These are phyloP conservation scores for Eupeodes corollae DNA, from an alignment of 1,140 invertebrate genomes.

Conservation along the genomic window DNA sequence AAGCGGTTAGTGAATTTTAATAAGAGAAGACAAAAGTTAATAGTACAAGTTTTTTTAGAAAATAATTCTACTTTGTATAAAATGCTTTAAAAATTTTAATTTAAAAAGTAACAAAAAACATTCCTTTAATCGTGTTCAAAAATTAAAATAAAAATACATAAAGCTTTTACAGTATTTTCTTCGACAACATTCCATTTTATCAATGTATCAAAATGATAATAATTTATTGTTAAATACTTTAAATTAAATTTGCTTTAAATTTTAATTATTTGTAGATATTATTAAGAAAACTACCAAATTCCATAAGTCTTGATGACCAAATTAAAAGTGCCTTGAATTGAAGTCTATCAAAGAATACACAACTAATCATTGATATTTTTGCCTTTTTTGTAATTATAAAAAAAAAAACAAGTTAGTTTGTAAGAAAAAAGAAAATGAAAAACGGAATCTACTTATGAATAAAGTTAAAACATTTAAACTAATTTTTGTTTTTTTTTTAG, in stretches of 20 bases:
- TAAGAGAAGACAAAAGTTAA: background rate
- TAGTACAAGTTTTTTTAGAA: background rate
- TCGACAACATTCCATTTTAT: background rate
- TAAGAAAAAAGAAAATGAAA: too few relatives aligned
- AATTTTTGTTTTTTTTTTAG: too few relatives aligned
- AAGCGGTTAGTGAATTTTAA: background rate
- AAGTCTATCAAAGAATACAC: background rate
- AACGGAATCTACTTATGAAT: too few relatives aligned
- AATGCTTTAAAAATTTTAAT: background rate
- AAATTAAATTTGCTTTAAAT: too few relatives aligned
- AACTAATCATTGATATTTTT: background rate
- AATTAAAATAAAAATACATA: background rate
- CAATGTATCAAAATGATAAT: background rate
- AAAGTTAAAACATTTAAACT: too few relatives aligned
- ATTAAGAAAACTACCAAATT: background rate
- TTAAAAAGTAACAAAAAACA: background rate
- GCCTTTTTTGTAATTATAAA: background rate
- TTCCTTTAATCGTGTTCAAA: too few relatives aligned
- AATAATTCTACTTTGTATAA: background rate
- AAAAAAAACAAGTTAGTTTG: too few relatives aligned
- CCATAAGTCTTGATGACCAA: background rate
- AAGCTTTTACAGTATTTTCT: background rate
- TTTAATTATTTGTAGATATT: too few relatives aligned
- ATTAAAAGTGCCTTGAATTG: background rate
- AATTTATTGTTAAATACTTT: too few relatives aligned